Evolutionary conservation across 2,113 vertebrate genomes (phyloP).

Genomic region (Tricholaema leucomelas): DNA sequence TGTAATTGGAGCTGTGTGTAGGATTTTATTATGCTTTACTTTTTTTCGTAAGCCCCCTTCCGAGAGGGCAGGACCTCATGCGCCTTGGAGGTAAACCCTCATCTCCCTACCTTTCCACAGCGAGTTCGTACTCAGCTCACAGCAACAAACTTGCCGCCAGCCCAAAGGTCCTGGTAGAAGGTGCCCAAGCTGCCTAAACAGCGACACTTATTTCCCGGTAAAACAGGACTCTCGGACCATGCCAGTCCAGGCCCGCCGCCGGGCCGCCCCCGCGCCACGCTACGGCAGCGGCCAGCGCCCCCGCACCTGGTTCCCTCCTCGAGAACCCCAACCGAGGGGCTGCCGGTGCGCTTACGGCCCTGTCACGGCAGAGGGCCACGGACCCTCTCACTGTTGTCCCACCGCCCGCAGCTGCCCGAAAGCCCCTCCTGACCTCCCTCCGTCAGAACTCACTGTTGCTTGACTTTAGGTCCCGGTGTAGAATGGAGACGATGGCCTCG

Average conservation of each 20-base stretch:
- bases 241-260: background rate
- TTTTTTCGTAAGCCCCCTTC: background rate
- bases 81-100: background rate
- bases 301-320: background rate
- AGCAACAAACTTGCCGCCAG: background rate
- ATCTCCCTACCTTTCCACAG: background rate
- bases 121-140: background rate
- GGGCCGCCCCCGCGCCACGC: background rate
- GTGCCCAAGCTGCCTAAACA: background rate
- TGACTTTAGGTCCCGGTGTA: constrained; percentile 95
- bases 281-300: background rate
- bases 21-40: background rate
- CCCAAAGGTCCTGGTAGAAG: background rate
- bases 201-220: background rate
- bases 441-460: constrained; percentile 91
- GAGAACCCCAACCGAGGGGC: background rate
- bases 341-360: background rate
- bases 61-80: background rate
- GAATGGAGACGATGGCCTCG: constrained; percentile 89
- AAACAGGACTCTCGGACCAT: background rate
- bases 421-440: background rate
- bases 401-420: background rate
- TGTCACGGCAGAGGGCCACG: background rate
- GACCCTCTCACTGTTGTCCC: background rate
- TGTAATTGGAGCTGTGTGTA: accelerated